Conservation (phyloP, 2,888 invertebrate species). For the Epinotia ramella region DNA sequence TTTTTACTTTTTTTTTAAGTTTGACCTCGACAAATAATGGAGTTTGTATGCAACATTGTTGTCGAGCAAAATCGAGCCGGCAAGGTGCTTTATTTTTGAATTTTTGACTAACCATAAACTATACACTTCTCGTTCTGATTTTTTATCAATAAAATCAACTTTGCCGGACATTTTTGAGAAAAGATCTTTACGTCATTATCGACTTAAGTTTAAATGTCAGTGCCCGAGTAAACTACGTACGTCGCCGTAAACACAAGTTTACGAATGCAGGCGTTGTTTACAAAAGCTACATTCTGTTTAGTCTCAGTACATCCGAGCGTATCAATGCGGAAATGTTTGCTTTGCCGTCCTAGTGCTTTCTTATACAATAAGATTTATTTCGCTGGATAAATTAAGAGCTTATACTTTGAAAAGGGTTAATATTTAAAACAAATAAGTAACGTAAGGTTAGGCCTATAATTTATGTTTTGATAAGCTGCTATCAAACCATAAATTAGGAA, state of each 20-base stretch:
- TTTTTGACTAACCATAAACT: no score
- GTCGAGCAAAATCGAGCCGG: no score
- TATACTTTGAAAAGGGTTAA: background rate
- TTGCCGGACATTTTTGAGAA: no score
- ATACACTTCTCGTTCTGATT: no score
- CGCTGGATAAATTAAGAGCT: background rate
- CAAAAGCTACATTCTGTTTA: constrained; percentile 39
- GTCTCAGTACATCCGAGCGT: constrained; percentile 41
- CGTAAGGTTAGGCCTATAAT: no score
- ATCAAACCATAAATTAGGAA: no score
- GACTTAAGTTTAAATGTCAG: constrained; percentile 22
- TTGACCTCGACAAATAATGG: no score
- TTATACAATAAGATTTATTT: constrained; percentile 6
- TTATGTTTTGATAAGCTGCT: no score
- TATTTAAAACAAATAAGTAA: background rate
- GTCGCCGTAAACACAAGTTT: constrained; percentile 19
- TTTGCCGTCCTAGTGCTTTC: constrained; percentile 22
- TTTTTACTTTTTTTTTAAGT: no score
- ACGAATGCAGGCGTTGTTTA: constrained; percentile 34
- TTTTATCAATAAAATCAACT: no score
- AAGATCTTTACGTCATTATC: background rate
- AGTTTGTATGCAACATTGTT: no score
- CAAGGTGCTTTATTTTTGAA: no score
- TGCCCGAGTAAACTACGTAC: constrained; percentile 7
- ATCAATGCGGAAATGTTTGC: constrained; percentile 33